A percentile compares a stretch with the other conserved stretches of the same genome.
phyloP scores from a whole-genome alignment of 2,113 vertebrate species.

The Misgurnus mizolepis region DNA sequence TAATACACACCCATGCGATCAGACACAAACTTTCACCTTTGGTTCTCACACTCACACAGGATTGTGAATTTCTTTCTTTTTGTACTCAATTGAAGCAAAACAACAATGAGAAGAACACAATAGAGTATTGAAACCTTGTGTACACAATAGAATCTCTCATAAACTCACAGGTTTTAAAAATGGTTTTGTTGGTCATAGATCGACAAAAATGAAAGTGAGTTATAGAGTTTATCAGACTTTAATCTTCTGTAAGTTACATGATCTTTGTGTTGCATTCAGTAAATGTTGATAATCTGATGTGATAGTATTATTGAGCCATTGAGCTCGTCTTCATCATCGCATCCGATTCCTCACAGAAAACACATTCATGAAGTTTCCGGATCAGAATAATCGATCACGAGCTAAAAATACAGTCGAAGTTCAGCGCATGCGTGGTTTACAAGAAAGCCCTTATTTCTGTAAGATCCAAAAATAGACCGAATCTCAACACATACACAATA shows the following conservation, averaged over 20 bases:
- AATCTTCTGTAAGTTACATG: background rate
- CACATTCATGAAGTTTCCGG: background rate
- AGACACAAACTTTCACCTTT: constrained; percentile 12
- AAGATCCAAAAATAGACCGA: background rate
- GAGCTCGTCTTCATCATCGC: background rate
- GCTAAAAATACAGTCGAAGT: background rate
- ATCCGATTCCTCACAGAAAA: background rate
- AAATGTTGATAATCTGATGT: constrained; percentile 1
- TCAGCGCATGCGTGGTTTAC: background rate
- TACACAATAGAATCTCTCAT: too few relatives aligned
- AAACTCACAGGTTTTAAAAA: too few relatives aligned
- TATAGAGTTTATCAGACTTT: too few relatives aligned
- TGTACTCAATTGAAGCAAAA: too few relatives aligned
- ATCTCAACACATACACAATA: background rate
- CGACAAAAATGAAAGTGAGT: too few relatives aligned
- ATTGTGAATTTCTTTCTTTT: too few relatives aligned
- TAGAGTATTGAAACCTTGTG: too few relatives aligned
- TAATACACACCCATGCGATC: background rate
- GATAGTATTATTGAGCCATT: constrained; percentile 3
- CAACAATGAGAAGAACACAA: too few relatives aligned
- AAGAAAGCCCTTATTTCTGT: background rate
- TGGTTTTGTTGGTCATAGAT: too few relatives aligned
- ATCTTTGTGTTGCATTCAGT: background rate
- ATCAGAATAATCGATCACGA: constrained; percentile 4
- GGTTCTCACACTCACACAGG: too few relatives aligned